phyloP scores from a whole-genome alignment of 2,888 invertebrate species.

The Drosophila hamatofila region DNA sequence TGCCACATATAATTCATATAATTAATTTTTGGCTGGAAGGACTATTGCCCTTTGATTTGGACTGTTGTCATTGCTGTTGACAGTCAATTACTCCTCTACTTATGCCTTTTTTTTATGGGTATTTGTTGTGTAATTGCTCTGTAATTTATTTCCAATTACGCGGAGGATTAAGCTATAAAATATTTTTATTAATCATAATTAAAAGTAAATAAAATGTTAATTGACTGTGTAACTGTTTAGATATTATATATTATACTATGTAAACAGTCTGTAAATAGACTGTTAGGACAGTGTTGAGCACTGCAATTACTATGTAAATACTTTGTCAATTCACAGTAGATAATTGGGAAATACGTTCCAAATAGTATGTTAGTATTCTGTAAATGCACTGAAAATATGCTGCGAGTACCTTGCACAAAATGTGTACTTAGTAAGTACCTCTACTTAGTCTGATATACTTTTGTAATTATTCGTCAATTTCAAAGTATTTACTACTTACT shows the following conservation, averaged over 20 bases:
- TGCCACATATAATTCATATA: neutral
- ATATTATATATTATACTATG: neutral
- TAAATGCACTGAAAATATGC: neutral
- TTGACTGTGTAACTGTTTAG: neutral
- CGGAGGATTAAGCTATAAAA: neutral
- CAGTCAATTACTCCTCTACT: slow-evolving; percentile 1
- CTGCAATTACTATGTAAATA: too few relatives aligned
- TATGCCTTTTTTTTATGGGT: neutral
- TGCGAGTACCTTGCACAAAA: too few relatives aligned
- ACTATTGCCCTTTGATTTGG: neutral
- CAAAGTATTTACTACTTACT: too few relatives aligned
- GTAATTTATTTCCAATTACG: neutral
- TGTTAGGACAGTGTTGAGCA: too few relatives aligned
- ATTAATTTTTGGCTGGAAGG: neutral
- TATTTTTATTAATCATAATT: neutral
- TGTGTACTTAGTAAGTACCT: too few relatives aligned
- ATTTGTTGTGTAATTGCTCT: neutral
- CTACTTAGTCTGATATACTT: neutral
- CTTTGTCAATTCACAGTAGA: too few relatives aligned
- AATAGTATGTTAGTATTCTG: neutral
- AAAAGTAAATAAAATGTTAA: neutral
- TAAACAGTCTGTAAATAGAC: neutral
- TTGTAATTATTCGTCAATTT: too few relatives aligned
- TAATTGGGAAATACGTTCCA: neutral
- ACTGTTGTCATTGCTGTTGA: neutral